Evolutionary conservation across 2,888 invertebrate genomes (phyloP).

Genomic region (Lasioglossum calceatum): DNA sequence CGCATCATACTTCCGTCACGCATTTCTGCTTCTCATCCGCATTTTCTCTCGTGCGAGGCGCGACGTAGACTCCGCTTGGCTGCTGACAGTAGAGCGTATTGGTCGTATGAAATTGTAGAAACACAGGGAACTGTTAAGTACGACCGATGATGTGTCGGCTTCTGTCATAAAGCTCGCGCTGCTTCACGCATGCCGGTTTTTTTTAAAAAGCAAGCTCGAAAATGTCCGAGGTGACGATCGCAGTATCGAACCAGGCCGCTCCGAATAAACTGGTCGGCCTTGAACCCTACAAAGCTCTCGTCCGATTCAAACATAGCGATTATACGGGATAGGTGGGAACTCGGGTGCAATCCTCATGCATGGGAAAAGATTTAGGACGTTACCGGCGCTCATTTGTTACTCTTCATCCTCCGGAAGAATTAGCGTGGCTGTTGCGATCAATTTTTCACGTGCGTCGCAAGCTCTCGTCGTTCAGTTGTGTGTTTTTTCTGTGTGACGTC

Average conservation of each 20-base stretch:
- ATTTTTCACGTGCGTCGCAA: neutral
- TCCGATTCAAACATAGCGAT: slow-evolving; percentile 22
- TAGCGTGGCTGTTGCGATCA: slow-evolving; percentile 36
- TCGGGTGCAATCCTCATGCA: slow-evolving; percentile 6
- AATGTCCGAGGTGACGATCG: neutral
- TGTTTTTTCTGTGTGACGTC: slow-evolving; percentile 65
- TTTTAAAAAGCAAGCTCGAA: neutral
- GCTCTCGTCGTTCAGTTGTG: slow-evolving; percentile 47
- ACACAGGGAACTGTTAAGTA: slow-evolving; percentile 46
- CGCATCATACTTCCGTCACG: neutral
- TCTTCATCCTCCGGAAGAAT: neutral
- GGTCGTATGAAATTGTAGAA: slow-evolving; percentile 60
- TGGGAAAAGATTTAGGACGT: neutral
- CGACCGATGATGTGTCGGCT: slow-evolving; percentile 55
- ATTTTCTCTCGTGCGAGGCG: neutral
- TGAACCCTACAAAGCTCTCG: slow-evolving; percentile 51
- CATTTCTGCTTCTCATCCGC: neutral
- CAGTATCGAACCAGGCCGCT: neutral
- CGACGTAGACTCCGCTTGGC: neutral
- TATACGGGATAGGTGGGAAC: slow-evolving; percentile 21
- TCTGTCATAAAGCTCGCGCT: slow-evolving; percentile 11
- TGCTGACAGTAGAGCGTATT: neutral
- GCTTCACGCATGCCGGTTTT: slow-evolving; percentile 29
- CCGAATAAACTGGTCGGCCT: slow-evolving; percentile 41
- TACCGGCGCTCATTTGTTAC: neutral